phyloP scores from a whole-genome alignment of 2,113 vertebrate genomes.

The Psilopogon haemacephalus region DNA sequence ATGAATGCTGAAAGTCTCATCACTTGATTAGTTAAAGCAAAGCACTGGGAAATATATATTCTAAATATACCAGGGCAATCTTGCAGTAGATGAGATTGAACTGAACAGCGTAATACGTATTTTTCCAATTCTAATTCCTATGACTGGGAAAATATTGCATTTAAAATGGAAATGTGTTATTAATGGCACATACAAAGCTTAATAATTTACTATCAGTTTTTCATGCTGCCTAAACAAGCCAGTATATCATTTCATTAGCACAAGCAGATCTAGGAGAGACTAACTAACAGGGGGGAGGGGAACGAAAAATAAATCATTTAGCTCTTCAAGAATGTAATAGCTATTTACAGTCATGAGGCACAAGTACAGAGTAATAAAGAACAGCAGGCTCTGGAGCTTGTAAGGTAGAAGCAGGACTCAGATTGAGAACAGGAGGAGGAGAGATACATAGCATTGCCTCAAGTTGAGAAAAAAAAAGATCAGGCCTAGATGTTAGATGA shows the following conservation, averaged over 20 bases:
- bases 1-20: neutral
- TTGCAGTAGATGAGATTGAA: neutral
- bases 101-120: neutral
- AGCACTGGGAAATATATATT: neutral
- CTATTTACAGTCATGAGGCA: neutral
- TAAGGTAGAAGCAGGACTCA: neutral
- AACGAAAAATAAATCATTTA: neutral
- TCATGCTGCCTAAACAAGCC: neutral
- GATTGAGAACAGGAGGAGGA: neutral
- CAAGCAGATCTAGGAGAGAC: neutral
- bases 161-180: slow-evolving; percentile 35
- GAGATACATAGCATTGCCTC: neutral
- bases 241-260: neutral
- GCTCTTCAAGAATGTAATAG: neutral
- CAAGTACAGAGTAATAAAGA: neutral
- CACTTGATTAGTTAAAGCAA: slow-evolving; percentile 4
- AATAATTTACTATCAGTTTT: neutral
- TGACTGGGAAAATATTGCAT: neutral
- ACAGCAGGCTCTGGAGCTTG: neutral
- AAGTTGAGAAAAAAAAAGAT: neutral
- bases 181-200: neutral
- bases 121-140: slow-evolving; percentile 34
- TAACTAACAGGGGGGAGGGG: neutral
- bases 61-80: neutral
- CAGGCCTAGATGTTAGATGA: neutral